phyloP scores from a whole-genome alignment of 2,113 vertebrate genomes.

The Charadrius vociferus region DNA sequence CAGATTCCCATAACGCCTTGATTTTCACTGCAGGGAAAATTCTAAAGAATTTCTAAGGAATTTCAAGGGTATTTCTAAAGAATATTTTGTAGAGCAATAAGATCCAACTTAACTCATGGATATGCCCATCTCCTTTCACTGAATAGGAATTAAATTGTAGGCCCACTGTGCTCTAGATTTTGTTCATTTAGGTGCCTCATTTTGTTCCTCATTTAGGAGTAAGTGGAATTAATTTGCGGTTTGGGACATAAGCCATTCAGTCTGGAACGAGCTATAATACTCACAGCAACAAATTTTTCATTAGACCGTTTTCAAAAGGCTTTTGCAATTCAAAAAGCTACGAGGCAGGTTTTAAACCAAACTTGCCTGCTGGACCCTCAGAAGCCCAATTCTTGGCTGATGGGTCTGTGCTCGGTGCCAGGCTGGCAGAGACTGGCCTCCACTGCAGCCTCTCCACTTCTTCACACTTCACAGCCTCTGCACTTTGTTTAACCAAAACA shows the following conservation, averaged over 20 bases:
- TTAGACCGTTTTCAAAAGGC: background rate
- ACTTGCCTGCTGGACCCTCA: background rate
- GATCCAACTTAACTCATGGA: background rate
- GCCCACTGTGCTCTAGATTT: background rate
- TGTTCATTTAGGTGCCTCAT: background rate
- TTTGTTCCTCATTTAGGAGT: background rate
- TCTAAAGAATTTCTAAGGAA: background rate
- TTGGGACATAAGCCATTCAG: background rate
- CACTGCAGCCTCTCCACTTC: background rate
- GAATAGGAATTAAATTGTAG: background rate
- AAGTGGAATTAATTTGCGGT: background rate
- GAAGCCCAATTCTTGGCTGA: background rate
- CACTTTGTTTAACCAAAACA: background rate
- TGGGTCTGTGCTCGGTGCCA: background rate
- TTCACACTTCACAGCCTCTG: background rate
- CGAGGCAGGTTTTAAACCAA: background rate
- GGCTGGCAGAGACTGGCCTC: background rate
- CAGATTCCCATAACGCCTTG: background rate
- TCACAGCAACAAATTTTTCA: background rate
- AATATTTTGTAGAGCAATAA: background rate
- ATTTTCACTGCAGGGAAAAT: background rate
- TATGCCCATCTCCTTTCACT: background rate
- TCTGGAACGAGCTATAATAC: background rate
- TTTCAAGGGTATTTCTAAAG: background rate
- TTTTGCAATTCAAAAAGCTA: background rate